These are phyloP conservation scores for Nephrotoma flavescens DNA, from an alignment of 2,888 invertebrate species.

Conservation along the genomic window DNA sequence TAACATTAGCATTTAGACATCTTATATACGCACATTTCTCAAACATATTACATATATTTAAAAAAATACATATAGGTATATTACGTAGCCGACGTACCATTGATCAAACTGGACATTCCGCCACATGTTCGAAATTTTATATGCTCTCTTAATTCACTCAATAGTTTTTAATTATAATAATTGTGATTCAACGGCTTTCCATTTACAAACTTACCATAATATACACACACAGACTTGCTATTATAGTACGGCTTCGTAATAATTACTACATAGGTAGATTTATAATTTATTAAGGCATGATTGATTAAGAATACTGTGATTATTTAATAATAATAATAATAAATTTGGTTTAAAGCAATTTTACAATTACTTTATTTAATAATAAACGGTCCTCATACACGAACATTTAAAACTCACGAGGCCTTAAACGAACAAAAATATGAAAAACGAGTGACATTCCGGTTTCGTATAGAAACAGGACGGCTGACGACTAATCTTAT, in stretches of 20 bases:
- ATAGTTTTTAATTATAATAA: background rate
- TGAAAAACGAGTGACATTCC: background rate
- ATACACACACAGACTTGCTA: background rate
- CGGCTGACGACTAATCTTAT: background rate
- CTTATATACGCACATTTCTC: background rate
- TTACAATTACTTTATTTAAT: background rate
- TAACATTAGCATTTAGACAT: background rate
- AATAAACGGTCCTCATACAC: background rate
- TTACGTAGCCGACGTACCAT: background rate
- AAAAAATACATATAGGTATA: background rate
- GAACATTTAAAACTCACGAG: background rate
- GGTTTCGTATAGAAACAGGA: background rate
- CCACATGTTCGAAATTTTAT: background rate
- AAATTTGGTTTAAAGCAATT: background rate
- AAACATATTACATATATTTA: background rate
- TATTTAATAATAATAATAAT: background rate
- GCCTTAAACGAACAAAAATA: background rate
- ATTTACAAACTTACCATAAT: background rate
- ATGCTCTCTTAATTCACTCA: background rate
- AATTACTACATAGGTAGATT: background rate
- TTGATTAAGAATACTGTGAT: background rate
- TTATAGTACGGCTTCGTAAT: background rate
- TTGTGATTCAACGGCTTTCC: background rate
- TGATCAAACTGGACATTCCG: background rate
- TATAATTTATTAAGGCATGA: background rate